Evolutionary conservation across 1,140 invertebrate species (phyloP).

Genomic region (Drosophila yakuba): DNA sequence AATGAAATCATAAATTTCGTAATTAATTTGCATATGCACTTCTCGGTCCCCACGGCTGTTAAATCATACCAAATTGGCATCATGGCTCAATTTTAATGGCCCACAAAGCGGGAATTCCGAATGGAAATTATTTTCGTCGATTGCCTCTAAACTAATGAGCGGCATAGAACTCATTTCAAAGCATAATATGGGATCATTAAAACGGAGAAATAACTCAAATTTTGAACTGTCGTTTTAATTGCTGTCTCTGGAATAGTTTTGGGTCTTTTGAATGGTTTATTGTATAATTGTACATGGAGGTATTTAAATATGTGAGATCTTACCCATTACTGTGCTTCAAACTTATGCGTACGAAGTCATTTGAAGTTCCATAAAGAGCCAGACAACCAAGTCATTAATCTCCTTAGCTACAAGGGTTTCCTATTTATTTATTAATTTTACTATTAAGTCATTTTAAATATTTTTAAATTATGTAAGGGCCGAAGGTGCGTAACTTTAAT

Average conservation of each 20-base stretch:
- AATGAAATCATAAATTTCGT: conserved; percentile 79
- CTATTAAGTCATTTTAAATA: too few species aligned
- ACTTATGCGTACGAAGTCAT: too few species aligned
- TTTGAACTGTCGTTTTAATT: conserved; percentile 49
- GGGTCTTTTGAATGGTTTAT: background rate
- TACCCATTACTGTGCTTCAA: too few species aligned
- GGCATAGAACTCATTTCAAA: conserved; percentile 34
- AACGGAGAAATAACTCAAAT: conserved; percentile 52
- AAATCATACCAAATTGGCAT: conserved; percentile 71
- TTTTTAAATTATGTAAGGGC: background rate
- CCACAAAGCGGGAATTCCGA: conserved; percentile 32
- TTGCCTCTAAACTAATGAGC: conserved; percentile 56
- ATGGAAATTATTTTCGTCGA: conserved; percentile 62
- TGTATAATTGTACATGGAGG: conserved; percentile 4
- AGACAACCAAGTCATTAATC: too few species aligned
- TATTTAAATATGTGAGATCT: background rate
- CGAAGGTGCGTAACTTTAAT: background rate
- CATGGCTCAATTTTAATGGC: conserved; percentile 75
- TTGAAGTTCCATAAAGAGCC: too few species aligned
- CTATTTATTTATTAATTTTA: too few species aligned
- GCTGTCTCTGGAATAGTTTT: conserved; percentile 43
- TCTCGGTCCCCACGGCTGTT: conserved; percentile 20
- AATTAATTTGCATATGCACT: conserved; percentile 75
- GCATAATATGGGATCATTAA: conserved; percentile 54
- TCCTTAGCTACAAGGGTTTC: too few species aligned